phyloP scores from a whole-genome alignment of 2,113 vertebrate species.

The Toxotes jaculatrix region DNA sequence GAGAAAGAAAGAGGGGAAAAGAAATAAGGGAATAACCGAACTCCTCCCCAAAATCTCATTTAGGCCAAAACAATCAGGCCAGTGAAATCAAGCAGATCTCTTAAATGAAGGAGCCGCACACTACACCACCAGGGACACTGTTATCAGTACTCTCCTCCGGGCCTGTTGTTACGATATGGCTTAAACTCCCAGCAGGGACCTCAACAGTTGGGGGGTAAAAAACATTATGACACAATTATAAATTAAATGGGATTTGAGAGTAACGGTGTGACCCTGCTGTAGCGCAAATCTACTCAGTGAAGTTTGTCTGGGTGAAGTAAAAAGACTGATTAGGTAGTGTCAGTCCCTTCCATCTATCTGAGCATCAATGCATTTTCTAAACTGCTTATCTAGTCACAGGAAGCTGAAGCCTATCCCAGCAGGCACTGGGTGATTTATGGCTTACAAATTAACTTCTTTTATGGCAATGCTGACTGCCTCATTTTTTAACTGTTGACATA shows the following conservation, averaged over 20 bases:
- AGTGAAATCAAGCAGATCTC: conserved; percentile 37
- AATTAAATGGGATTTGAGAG: conserved; percentile 36
- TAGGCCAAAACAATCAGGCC: conserved; percentile 71
- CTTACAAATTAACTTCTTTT: neutral
- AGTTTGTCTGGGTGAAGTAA: neutral
- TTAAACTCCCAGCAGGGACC: conserved; percentile 61
- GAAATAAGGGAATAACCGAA: conserved; percentile 19
- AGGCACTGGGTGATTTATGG: conserved; percentile 3
- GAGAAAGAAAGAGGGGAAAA: conserved; percentile 2
- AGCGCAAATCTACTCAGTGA: neutral
- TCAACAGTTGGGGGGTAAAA: conserved; percentile 25
- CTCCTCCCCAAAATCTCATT: conserved; percentile 56
- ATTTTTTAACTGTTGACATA: neutral
- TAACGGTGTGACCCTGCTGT: conserved; percentile 6
- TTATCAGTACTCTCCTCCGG: conserved; percentile 63
- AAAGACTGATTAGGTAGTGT: neutral
- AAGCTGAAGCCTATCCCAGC: neutral
- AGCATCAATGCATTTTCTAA: neutral
- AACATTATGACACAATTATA: conserved; percentile 42
- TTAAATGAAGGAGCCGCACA: conserved; percentile 18
- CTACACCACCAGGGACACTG: conserved; percentile 50
- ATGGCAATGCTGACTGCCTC: neutral
- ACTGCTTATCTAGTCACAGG: neutral
- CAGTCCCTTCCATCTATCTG: neutral
- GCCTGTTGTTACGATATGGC: conserved; percentile 44